Base-by-base conservation (phyloP, 2,888 invertebrate species). In the Diadegma fenestrale region DNA sequence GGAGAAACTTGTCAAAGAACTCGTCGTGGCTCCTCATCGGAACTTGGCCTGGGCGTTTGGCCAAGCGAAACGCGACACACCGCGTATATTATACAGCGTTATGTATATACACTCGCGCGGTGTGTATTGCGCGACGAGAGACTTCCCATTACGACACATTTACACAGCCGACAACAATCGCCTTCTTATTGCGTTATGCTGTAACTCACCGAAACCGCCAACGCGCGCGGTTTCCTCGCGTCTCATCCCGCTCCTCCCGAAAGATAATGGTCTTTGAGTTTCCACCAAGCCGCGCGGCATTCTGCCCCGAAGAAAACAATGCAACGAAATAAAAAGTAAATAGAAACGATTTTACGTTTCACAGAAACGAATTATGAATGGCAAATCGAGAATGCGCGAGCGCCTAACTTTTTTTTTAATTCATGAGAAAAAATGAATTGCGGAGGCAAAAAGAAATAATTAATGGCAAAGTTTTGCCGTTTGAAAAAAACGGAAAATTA, bases 121-220 rank as follows among this genome's bases (percentile, higher is more conserved):
- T n/a, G n/a, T n/a, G n/a, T n/a, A n/a, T 81, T 82, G 85, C 81
- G 85, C 81, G 85, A 85, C 77, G 63, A 92, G 90, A 92, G 91
- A 93, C 93, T 93, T 93, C 93, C 93, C 92, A 93, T 93, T 93
- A 92, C 93, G 90, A 93, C 92, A 93, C 87, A 87, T 88, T 87
- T 76, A 80, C 78, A 84, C 83, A 85, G 90, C 90, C 91, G 90
- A 92, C 92, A 93, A 93, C 93, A 92, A 93, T 93, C 92, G 92
- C 82, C 91, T 90, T 91, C 91, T 92, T 92, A 90, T 58, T 58
- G 58, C 90, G 90, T 88, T 90, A 86, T 77, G 75, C 22, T 58
- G 64, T 58, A 88, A 88, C 88, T 88, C 88, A 87, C 88, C 88
- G 85, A 88, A 89, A 88, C 88, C 64, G 71, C 51, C 30, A 41